Conservation (phyloP, 2,113 vertebrate genomes). For the Protobothrops flavoviridis region DNA sequence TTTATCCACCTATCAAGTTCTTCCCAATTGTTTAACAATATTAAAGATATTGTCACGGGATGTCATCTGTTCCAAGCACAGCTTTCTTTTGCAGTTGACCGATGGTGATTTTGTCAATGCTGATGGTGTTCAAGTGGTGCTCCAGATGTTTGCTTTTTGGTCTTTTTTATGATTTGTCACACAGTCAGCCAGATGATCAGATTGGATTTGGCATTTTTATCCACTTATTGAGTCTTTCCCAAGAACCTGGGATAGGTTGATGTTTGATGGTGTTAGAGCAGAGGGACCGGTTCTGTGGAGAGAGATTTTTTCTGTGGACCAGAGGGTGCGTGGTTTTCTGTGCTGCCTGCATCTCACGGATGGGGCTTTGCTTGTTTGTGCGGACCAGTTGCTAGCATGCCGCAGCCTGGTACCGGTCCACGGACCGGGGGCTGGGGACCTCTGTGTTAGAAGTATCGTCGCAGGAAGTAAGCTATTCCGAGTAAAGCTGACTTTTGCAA, state of each 20-base stretch:
- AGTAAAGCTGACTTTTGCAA: background rate
- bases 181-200: background rate
- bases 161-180: background rate
- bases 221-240: background rate
- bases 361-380: no score
- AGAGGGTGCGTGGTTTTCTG: no score
- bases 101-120: background rate
- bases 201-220: background rate
- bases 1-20: no score
- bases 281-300: no score
- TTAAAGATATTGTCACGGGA: background rate
- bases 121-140: no score
- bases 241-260: background rate
- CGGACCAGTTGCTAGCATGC: no score
- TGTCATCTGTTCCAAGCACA: background rate
- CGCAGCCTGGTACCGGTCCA: no score
- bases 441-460: rapidly evolving
- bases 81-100: background rate
- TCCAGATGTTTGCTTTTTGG: background rate
- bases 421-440: no score
- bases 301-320: no score
- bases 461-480: background rate
- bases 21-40: no score
- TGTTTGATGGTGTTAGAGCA: background rate
- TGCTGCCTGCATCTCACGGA: no score